Conservation (phyloP, 2,797 vertebrate genomes). For the Babyrousa celebensis region DNA sequence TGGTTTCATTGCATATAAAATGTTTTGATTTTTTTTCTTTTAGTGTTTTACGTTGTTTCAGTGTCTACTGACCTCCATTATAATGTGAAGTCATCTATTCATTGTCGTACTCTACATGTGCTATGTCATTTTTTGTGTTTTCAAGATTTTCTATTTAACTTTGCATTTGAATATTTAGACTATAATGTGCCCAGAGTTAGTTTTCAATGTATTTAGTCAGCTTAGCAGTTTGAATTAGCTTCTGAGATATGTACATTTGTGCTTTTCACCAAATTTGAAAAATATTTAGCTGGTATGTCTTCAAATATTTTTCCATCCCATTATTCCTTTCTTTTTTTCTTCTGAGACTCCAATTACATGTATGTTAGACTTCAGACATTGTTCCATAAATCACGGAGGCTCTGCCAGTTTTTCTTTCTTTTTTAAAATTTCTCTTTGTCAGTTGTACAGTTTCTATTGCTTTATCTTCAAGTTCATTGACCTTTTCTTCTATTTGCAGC, state of each 20-base stretch:
- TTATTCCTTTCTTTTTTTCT: neutral
- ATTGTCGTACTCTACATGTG: neutral
- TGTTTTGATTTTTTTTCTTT: neutral
- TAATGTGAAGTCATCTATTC: neutral
- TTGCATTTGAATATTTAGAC: neutral
- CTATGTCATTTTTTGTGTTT: neutral
- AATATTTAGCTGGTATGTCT: neutral
- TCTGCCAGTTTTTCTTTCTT: neutral
- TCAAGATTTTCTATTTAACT: slow-evolving; percentile 5
- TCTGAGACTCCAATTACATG: neutral
- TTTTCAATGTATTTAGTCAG: slow-evolving; percentile 26
- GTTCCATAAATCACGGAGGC: neutral
- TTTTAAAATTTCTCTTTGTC: neutral
- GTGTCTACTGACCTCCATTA: neutral
- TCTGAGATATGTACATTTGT: neutral
- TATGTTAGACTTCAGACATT: neutral
- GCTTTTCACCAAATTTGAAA: neutral
- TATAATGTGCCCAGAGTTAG: neutral
- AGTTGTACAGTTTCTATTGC: neutral
- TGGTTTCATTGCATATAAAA: neutral
- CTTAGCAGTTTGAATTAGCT: neutral
- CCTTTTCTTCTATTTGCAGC: neutral
- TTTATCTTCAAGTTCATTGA: slow-evolving; percentile 17
- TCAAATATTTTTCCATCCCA: neutral
- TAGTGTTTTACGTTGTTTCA: neutral